Evolutionary conservation across 2,888 invertebrate species (phyloP).

Genomic region (Drosophila prostipennis): DNA sequence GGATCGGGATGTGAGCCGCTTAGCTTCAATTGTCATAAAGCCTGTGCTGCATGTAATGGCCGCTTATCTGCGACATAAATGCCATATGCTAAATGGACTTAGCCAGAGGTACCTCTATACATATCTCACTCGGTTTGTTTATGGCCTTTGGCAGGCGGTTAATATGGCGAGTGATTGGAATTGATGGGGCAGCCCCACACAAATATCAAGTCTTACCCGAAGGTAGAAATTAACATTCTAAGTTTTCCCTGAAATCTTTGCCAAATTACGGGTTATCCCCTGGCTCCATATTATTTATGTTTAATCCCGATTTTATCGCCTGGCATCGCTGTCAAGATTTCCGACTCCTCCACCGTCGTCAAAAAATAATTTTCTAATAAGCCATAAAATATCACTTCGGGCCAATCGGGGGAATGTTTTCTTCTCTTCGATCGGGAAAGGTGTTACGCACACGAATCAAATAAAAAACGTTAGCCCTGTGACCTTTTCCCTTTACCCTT

Average conservation of each 20-base stretch:
- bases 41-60: slow-evolving; percentile 64
- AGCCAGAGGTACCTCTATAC: slow-evolving; percentile 30
- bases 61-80: slow-evolving; percentile 75
- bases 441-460: slow-evolving; percentile 57
- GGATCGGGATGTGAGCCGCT: slow-evolving; percentile 55
- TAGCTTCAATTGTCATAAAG: slow-evolving; percentile 74
- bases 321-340: slow-evolving; percentile 24
- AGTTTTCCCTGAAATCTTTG: slow-evolving; percentile 35
- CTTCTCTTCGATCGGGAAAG: slow-evolving; percentile 43
- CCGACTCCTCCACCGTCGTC: slow-evolving; percentile 8
- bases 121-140: slow-evolving; percentile 26
- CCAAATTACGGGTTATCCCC: slow-evolving; percentile 56
- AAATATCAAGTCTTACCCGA: neutral
- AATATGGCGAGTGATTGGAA: slow-evolving; percentile 61
- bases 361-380: slow-evolving; percentile 74
- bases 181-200: slow-evolving; percentile 35
- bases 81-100: slow-evolving; percentile 75
- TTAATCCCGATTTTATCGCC: slow-evolving; percentile 40
- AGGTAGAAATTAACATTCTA: neutral
- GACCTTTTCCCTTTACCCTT: slow-evolving; percentile 58
- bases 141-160: slow-evolving; percentile 38
- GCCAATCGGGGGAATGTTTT: slow-evolving; percentile 20
- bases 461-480: slow-evolving; percentile 61
- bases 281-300: slow-evolving; percentile 55
- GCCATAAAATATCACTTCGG: slow-evolving; percentile 74